Base-by-base conservation (phyloP, 2,113 vertebrate genomes). In the Archilochus colubris region DNA sequence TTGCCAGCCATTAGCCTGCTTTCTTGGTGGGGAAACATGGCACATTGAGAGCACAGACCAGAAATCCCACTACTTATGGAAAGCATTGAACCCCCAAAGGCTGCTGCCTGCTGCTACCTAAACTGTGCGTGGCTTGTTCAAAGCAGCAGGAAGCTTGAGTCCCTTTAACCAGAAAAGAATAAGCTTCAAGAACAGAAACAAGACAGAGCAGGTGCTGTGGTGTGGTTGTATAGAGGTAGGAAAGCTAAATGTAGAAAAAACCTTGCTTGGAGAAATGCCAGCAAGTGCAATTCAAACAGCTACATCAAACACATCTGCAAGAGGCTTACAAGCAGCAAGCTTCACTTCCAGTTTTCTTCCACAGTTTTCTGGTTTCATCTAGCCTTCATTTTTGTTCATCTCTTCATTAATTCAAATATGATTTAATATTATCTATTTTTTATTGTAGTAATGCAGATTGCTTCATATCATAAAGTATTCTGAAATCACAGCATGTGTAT, bases 221-320 rank as follows among this genome's bases (percentile, higher is more conserved):
- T 85, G 5, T 63, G 48, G 74, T 68, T 91, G 55, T 28, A 33
- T 19, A 70, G 68, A 94, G 82, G 63, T 94, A 78, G 85, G 75
- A 82, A 82, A 70, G 72, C n/a, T 74, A 57, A 58, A n/a, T 61
- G 61, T 22, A 91, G 61, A 4, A 76, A 87, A 92, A 82, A 28
- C 2, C 31, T 74, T n/a, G 7, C 40, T 50, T 91, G 93, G 82
- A 87, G 84, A 90, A 63, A 30, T 73, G n/a, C 81, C 59, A 21
- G 21, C 12, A 33, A 73, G 38, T 69, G 31, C 75, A 74, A 36
- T 64, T 90, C 25, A 51, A 10, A 59, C 69, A 63, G 53, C 75
- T 82, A 16, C 28, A 9, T 80, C 62, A 55, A 67, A 67, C 61
- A 38, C 31, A 7, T 57, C 31, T 86, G 13, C 66, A 28, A 19